Evolutionary conservation across 2,797 vertebrate genomes (phyloP).

Genomic region (Pipistrellus kuhlii): DNA sequence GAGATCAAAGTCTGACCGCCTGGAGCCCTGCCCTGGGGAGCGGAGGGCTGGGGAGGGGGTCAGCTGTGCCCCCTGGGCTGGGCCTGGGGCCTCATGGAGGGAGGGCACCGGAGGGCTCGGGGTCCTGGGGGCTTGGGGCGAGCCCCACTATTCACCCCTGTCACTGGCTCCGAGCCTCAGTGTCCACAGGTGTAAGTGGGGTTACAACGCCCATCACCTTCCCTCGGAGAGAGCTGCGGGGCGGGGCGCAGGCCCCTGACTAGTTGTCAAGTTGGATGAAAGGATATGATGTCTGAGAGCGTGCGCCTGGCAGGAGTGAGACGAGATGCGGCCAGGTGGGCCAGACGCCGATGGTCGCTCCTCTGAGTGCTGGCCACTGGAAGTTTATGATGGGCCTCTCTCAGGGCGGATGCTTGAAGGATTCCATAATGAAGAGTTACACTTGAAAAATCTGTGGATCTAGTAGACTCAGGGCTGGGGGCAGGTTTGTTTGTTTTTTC

Average conservation of each 20-base stretch:
- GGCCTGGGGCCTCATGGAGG: fast-evolving
- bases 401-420: neutral
- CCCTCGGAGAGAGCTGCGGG: neutral
- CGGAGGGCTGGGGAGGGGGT: neutral
- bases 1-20: slow-evolving; percentile 67
- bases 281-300: neutral
- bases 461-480: neutral
- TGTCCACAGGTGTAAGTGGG: neutral
- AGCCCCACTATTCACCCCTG: neutral
- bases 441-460: neutral
- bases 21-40: neutral
- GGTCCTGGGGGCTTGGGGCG: too few species aligned
- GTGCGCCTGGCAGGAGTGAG: fast-evolving
- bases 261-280: too few species aligned
- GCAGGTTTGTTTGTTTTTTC: too few species aligned
- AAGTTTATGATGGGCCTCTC: neutral
- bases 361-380: fast-evolving
- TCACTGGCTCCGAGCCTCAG: neutral
- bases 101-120: neutral
- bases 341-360: fast-evolving
- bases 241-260: too few species aligned
- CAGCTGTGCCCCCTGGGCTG: neutral
- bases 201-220: fast-evolving
- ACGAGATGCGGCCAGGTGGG: fast-evolving
- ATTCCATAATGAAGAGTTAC: neutral